A percentile compares a stretch with the other conserved stretches of the same genome.
phyloP scores from a whole-genome alignment of 2,888 invertebrate genomes.

The Leptinotarsa rubiginosa region DNA sequence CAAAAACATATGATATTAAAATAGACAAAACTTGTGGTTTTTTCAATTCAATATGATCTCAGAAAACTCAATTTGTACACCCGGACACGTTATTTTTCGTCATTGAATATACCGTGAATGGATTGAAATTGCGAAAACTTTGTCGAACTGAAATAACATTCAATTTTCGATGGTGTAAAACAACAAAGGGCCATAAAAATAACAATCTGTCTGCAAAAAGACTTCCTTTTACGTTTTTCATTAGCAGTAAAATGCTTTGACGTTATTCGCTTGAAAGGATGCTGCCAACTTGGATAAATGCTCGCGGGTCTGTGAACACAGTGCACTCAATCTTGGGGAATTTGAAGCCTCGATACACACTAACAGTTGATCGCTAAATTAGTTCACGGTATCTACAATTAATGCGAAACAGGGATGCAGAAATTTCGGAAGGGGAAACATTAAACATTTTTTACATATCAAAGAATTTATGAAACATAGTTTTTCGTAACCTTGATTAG shows the following conservation, averaged over 20 bases:
- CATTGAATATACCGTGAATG: too few species aligned
- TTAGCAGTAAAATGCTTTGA: conserved; percentile 3
- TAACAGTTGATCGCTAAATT: conserved; percentile 1
- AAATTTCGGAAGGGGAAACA: too few species aligned
- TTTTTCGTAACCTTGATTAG: too few species aligned
- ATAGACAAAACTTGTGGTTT: too few species aligned
- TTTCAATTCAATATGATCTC: too few species aligned
- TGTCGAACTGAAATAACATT: background rate
- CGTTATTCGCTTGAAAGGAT: conserved; percentile 9
- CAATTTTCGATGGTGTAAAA: background rate
- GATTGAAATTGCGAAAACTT: background rate
- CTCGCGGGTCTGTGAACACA: background rate
- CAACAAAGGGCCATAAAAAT: background rate
- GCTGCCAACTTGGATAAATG: conserved; percentile 9
- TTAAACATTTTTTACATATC: too few species aligned
- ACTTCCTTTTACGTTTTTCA: background rate
- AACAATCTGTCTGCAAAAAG: background rate
- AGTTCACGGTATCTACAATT: background rate
- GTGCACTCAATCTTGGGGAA: background rate
- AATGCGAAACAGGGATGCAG: too few species aligned
- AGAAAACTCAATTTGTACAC: too few species aligned
- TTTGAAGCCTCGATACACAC: background rate
- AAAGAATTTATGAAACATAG: too few species aligned
- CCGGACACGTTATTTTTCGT: too few species aligned
- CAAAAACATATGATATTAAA: too few species aligned